These are phyloP conservation scores for Hipposideros larvatus DNA, from an alignment of 2,797 vertebrate genomes.

Conservation along the genomic window DNA sequence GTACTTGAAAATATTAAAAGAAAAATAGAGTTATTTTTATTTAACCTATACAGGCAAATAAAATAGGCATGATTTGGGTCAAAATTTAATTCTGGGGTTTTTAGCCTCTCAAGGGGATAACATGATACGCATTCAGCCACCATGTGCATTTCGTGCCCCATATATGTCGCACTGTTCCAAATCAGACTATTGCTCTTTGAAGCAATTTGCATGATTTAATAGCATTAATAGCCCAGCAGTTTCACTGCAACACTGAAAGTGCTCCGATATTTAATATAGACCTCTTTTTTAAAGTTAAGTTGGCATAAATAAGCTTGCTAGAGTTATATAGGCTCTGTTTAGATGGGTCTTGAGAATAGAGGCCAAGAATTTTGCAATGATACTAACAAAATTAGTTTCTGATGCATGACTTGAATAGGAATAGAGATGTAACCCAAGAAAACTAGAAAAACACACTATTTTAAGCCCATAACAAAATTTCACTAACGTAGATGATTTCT, in stretches of 20 bases:
- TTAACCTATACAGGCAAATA: not conserved
- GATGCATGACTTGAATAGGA: conserved; percentile 22
- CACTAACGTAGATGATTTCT: conserved; percentile 27
- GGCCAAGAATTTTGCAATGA: not conserved
- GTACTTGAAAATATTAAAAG: not conserved
- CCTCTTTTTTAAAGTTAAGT: conserved; percentile 46
- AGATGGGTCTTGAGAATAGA: not conserved
- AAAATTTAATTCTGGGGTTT: not conserved
- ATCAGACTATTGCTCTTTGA: not conserved
- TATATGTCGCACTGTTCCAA: not conserved
- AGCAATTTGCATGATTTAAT: not conserved
- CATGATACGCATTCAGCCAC: not conserved
- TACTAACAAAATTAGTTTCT: conserved; percentile 52
- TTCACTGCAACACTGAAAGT: conserved; percentile 20
- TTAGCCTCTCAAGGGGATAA: not conserved
- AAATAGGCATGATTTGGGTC: not conserved
- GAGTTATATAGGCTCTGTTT: not conserved
- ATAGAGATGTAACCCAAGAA: conserved; percentile 12
- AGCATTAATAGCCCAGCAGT: not conserved
- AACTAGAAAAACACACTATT: not conserved
- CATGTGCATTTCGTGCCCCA: not conserved
- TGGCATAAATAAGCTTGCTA: conserved; percentile 46
- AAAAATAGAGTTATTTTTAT: not conserved
- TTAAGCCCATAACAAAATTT: not conserved
- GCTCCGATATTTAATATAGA: not conserved